Evolutionary conservation across 2,888 invertebrate genomes (phyloP).

Genomic region (Eugnorisma glareosa): DNA sequence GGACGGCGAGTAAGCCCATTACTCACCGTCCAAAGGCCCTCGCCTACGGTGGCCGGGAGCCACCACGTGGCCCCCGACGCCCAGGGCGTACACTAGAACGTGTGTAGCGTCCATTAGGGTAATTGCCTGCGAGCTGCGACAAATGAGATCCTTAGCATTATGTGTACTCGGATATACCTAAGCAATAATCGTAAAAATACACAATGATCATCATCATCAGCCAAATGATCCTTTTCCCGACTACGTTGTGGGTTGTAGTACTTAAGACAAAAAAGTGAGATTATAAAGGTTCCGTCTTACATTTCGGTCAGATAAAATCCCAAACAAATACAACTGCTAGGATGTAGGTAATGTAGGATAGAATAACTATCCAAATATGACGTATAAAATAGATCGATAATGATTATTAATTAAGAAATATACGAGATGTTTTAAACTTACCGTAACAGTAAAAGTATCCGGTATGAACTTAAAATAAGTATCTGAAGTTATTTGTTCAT

Average conservation of each 20-base stretch:
- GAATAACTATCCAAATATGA: not conserved
- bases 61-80: too few relatives aligned
- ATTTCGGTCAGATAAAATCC: not conserved
- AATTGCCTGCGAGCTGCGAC: not conserved
- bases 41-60: too few relatives aligned
- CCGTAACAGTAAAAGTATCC: constrained; percentile 39
- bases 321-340: not conserved
- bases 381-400: not conserved
- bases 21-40: too few relatives aligned
- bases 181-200: not conserved
- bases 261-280: not conserved
- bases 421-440: constrained; percentile 3
- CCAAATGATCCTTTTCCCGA: not conserved
- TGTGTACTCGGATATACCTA: too few relatives aligned
- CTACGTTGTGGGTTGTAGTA: not conserved
- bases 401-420: not conserved
- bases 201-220: not conserved
- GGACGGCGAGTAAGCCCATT: too few relatives aligned
- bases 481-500: constrained; percentile 13
- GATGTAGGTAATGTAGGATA: not conserved
- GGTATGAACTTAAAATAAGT: constrained; percentile 38
- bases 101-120: not conserved
- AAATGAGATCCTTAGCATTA: not conserved
- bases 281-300: not conserved
- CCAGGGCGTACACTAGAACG: not conserved